These are phyloP conservation scores for Bacillus rossius DNA, from an alignment of 1,140 invertebrate species.

Conservation along the genomic window DNA sequence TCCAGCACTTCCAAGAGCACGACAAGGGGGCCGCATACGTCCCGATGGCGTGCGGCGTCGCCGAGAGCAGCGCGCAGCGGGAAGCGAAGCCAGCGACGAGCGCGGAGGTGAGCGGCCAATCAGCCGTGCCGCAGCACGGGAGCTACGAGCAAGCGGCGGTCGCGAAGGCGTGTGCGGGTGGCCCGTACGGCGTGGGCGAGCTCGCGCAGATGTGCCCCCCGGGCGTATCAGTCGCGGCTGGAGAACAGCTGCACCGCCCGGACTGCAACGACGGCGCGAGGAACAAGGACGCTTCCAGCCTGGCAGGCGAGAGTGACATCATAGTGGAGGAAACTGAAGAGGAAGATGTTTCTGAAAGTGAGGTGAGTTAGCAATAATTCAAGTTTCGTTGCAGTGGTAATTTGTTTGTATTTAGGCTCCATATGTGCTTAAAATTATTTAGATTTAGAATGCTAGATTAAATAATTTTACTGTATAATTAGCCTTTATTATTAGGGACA, in stretches of 20 bases:
- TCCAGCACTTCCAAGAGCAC: constrained; percentile 4
- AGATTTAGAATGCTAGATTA: not conserved
- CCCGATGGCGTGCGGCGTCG: not conserved
- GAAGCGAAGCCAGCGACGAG: not conserved
- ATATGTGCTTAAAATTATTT: too few relatives aligned
- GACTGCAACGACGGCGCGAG: constrained; percentile 1
- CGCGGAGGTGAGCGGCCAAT: not conserved
- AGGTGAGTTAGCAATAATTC: constrained; percentile 7
- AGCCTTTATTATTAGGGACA: too few relatives aligned
- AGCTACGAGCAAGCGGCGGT: not conserved
- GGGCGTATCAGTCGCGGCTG: not conserved
- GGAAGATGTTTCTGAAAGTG: constrained; percentile 5
- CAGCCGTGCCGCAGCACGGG: not conserved
- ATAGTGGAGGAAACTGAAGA: constrained; percentile 15
- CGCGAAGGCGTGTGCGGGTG: not conserved
- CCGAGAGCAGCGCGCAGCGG: not conserved
- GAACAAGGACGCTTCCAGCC: constrained; percentile 7
- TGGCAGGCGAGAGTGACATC: constrained; percentile 16
- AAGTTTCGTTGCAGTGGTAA: not conserved
- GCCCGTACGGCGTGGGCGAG: not conserved
- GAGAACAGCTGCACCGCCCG: not conserved
- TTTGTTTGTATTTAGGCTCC: too few relatives aligned
- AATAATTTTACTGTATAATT: not conserved
- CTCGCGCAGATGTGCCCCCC: not conserved
- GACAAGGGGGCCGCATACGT: not conserved